Base-by-base conservation (phyloP, 2,113 vertebrate species). In the Melanerpes aurifrons region DNA sequence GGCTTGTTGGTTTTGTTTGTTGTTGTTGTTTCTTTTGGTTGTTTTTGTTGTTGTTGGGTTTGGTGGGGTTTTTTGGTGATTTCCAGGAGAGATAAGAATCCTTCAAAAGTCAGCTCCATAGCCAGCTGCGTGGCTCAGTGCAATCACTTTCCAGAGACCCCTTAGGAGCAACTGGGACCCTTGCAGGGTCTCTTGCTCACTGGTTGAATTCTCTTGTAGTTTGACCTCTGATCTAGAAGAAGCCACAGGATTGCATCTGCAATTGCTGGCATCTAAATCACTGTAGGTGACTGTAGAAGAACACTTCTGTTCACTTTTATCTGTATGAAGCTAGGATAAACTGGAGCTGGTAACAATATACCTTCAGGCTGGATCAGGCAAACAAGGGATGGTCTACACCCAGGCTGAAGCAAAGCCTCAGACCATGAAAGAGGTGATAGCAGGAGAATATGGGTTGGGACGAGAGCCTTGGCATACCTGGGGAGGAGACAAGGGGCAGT, bases 41-140 rank as follows among this genome's bases (percentile, higher is more conserved):
- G 26, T 13, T 40, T 56, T 21, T 58, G 45, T 40, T 79, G 48
- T 20, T 21, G 48, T 50, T 50, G 20, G 21, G 21, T 22, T 76
- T 45, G 43, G 43, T 45, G 43, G 43, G 67, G 29, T 48, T 48
- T 48, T 78, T 74, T 75, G 48, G 22, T n/a, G 35, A 61, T 76
- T 89, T 74, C 87, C 79, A 87, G 57, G 63, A 76, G 85, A 82
- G 43, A 70, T 59, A 66, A 80, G 79, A 89, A 90, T 93, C 72
- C 66, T 47, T 45, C 0, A 77, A 32, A 91, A 83, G 53, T 31
- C 56, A 70, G 22, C 47, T 67, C 56, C 26, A 8, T 5, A 87
- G 67, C 70, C 74, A 89, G 81, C 62, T 87, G 82, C n/a, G 18
- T 3, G 4, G 43, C 50, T 77, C 2, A 1, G 24, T 26, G 25